Evolutionary conservation across 2,113 vertebrate species (phyloP).

Genomic region (Laticauda colubrina): DNA sequence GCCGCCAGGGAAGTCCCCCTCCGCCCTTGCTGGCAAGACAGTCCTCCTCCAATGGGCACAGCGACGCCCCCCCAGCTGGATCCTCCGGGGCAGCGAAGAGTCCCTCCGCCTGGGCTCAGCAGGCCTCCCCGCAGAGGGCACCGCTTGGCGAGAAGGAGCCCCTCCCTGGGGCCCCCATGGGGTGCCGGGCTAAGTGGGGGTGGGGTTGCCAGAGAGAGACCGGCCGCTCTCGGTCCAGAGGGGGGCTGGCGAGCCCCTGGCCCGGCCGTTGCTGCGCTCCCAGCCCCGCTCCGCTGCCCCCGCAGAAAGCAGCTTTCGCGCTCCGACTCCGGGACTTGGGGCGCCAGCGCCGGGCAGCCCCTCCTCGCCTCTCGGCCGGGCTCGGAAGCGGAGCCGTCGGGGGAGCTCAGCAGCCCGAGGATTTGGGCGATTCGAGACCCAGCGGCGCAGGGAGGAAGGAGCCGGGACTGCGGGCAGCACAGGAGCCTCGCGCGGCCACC

Average conservation of each 20-base stretch:
- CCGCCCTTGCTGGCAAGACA: not conserved
- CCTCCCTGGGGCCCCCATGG: not conserved
- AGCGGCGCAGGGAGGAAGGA: not conserved
- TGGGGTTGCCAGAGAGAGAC: not conserved
- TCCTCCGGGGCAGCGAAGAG: not conserved
- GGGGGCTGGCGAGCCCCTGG: not conserved
- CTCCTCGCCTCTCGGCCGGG: not conserved
- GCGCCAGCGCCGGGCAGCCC: not conserved
- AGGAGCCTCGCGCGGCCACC: not conserved
- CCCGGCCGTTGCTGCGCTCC: not conserved
- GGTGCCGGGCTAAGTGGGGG: not conserved
- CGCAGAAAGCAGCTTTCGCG: not conserved
- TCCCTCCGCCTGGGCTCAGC: not conserved
- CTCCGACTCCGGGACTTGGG: not conserved
- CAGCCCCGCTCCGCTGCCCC: not conserved
- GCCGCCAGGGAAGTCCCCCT: not conserved
- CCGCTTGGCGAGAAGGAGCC: not conserved
- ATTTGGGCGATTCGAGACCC: not conserved
- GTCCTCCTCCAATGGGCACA: not conserved
- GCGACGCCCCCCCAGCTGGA: not conserved
- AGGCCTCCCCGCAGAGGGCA: not conserved
- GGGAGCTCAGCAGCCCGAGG: not conserved
- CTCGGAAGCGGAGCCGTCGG: not conserved
- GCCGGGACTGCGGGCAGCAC: not conserved
- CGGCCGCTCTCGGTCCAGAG: not conserved